phyloP scores from a whole-genome alignment of 2,888 invertebrate species.

The Ormia ochracea region DNA sequence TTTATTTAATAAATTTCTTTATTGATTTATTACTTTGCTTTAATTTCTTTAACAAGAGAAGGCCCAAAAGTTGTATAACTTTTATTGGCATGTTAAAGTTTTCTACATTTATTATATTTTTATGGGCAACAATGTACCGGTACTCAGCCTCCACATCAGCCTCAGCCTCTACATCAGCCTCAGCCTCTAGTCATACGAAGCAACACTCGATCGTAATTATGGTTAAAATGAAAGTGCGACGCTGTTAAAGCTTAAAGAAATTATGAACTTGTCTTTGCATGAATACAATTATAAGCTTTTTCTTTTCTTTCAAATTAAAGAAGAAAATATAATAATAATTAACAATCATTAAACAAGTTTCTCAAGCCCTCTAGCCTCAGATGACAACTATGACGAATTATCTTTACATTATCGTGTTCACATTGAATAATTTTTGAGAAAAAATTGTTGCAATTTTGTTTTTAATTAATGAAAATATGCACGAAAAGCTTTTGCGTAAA shows the following conservation, averaged over 20 bases:
- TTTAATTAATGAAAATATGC: neutral
- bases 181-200: neutral
- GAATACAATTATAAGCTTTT: slow-evolving; percentile 10
- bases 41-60: slow-evolving; percentile 17
- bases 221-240: slow-evolving; percentile 42
- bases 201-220: slow-evolving; percentile 16
- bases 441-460: neutral
- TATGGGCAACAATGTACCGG: neutral
- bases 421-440: neutral
- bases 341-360: slow-evolving; percentile 3
- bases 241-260: neutral
- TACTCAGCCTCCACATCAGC: too few species aligned
- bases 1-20: slow-evolving; percentile 12
- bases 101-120: slow-evolving; percentile 2
- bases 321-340: neutral
- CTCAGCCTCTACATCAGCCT: too few species aligned
- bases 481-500: neutral
- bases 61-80: slow-evolving; percentile 48
- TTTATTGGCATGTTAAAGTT: slow-evolving; percentile 42
- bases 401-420: neutral
- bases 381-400: slow-evolving; percentile 5
- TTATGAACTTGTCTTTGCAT: neutral
- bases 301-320: neutral
- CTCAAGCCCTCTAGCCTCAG: neutral
- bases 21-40: slow-evolving; percentile 11